phyloP scores from a whole-genome alignment of 1,140 invertebrate genomes.

The Streblospio benedicti region DNA sequence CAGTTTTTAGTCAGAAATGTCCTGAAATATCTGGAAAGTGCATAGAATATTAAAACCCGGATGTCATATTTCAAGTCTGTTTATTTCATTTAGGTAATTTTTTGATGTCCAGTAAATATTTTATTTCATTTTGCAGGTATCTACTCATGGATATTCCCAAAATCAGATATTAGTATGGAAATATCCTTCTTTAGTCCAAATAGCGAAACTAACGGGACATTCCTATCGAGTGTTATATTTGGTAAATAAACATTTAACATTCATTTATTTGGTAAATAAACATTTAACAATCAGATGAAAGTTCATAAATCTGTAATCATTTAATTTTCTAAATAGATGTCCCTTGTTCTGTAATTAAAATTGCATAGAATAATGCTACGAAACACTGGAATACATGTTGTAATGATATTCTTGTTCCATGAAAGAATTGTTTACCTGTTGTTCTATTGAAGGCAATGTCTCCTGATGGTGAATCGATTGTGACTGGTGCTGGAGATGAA shows the following conservation, averaged over 20 bases:
- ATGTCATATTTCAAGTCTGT: too few species aligned
- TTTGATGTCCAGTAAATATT: neutral
- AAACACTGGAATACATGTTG: too few species aligned
- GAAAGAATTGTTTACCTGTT: conserved; percentile 10
- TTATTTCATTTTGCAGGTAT: conserved; percentile 53
- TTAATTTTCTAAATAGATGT: too few species aligned
- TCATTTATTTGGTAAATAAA: too few species aligned
- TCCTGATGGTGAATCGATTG: conserved; percentile 97
- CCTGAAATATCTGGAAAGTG: too few species aligned
- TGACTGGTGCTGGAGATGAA: conserved; percentile 98
- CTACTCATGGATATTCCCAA: conserved; percentile 98
- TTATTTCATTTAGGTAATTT: neutral
- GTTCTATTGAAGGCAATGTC: conserved; percentile 67
- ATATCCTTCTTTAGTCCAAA: conserved; percentile 92
- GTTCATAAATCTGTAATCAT: too few species aligned
- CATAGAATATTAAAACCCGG: too few species aligned
- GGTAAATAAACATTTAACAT: conserved; percentile 40
- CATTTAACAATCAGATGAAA: too few species aligned
- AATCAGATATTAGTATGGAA: conserved; percentile 99
- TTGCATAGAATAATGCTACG: too few species aligned
- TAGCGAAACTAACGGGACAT: conserved; percentile 96
- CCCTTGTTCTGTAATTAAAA: too few species aligned
- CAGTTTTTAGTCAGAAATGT: too few species aligned
- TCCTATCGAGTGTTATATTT: conserved; percentile 94
- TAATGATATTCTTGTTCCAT: too few species aligned